Conservation (phyloP, 1,140 invertebrate species). For the Panonychus citri region DNA sequence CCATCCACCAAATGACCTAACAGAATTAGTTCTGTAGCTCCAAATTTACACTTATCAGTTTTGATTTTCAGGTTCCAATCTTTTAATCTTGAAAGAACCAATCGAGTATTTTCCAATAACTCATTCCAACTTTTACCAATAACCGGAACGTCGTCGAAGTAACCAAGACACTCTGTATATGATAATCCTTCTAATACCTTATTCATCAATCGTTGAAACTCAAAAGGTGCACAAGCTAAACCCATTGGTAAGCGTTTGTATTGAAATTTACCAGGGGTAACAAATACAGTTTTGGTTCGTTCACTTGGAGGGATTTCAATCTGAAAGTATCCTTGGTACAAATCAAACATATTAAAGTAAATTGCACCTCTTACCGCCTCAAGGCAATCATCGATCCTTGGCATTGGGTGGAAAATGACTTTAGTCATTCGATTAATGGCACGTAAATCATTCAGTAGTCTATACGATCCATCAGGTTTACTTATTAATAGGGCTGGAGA, state of each 20-base stretch:
- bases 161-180: not conserved
- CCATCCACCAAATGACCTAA: not conserved
- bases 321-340: constrained; percentile 8
- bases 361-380: not conserved
- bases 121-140: not conserved
- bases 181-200: not conserved
- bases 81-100: not conserved
- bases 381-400: constrained; percentile 18
- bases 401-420: constrained; percentile 28
- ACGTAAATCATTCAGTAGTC: constrained; percentile 30
- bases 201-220: not conserved
- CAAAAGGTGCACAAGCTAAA: not conserved
- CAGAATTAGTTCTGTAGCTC: not conserved
- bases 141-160: not conserved
- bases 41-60: not conserved
- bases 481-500: constrained; percentile 13
- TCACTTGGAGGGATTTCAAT: not conserved
- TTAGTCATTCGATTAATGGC: constrained; percentile 21
- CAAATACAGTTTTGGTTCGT: constrained; percentile 21
- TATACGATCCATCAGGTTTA: constrained; percentile 26
- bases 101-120: not conserved
- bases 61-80: not conserved
- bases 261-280: constrained; percentile 21
- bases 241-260: constrained; percentile 12
- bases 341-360: constrained; percentile 5